These are phyloP conservation scores for Apostichopus parvimensis DNA, from an alignment of 35 echinoderm and acorn worm genomes.

Conservation along the genomic window DNA sequence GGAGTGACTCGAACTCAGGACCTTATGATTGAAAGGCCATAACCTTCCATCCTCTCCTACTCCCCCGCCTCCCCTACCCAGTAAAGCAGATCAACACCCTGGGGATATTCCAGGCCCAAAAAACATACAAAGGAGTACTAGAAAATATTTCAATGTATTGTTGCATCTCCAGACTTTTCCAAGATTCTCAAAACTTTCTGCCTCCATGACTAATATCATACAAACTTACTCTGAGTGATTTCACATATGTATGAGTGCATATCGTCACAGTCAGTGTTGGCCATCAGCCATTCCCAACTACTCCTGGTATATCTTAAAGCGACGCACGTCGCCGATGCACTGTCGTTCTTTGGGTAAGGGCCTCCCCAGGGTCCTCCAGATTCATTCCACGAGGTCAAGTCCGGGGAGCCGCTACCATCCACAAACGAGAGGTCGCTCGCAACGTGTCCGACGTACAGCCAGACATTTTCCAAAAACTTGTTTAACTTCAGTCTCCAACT, in stretches of 20 bases:
- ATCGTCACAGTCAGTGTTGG: conserved; percentile 34
- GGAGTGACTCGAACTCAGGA: no score
- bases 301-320: conserved; percentile 45
- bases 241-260: conserved; percentile 60
- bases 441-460: conserved; percentile 34
- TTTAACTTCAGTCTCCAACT: conserved; percentile 14
- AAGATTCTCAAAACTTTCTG: no score
- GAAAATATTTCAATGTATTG: no score
- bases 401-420: conserved; percentile 50
- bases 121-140: no score
- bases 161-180: no score
- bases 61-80: no score
- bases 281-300: conserved; percentile 68
- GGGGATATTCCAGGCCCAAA: no score
- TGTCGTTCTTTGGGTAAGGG: conserved; percentile 35
- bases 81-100: no score
- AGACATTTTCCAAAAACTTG: conserved; percentile 18
- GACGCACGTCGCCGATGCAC: conserved; percentile 29
- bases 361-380: conserved; percentile 56
- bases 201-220: no score
- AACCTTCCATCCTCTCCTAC: no score
- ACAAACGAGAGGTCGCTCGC: conserved; percentile 43
- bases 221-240: conserved; percentile 68
- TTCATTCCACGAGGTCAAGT: conserved; percentile 50
- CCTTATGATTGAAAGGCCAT: no score